Evolutionary conservation across 2,113 vertebrate genomes (phyloP).

Genomic region (human (Homo sapiens)): DNA sequence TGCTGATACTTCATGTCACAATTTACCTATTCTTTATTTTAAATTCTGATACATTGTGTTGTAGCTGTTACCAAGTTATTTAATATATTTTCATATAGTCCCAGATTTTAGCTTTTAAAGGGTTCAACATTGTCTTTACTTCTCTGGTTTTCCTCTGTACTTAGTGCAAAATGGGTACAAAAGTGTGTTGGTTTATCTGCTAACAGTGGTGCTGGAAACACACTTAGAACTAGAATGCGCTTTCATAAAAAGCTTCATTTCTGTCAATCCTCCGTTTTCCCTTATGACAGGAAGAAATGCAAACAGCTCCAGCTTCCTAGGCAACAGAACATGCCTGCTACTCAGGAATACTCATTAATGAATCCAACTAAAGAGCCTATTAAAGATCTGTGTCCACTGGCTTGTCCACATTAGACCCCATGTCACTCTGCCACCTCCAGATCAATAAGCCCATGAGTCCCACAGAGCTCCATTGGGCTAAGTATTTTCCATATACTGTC

Average conservation of each 20-base stretch:
- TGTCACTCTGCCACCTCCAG: neutral
- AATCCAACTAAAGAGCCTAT: no score
- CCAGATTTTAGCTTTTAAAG: neutral
- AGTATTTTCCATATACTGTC: neutral
- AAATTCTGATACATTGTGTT: neutral
- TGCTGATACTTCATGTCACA: neutral
- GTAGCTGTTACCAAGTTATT: neutral
- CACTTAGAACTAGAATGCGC: neutral
- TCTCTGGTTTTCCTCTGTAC: neutral
- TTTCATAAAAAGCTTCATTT: neutral
- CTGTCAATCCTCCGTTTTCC: neutral
- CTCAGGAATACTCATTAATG: neutral
- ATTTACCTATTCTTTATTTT: neutral
- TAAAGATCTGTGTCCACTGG: neutral
- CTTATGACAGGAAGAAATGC: neutral
- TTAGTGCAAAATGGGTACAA: neutral
- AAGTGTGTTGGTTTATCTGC: neutral
- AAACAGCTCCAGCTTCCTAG: neutral
- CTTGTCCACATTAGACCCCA: neutral
- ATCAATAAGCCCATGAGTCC: neutral
- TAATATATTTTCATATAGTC: neutral
- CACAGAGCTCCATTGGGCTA: neutral
- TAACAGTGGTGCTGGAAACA: neutral
- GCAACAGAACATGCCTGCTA: neutral
- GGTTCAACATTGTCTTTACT: neutral